phyloP scores from a whole-genome alignment of 2,888 invertebrate species.

The Temnothorax ravouxi region DNA sequence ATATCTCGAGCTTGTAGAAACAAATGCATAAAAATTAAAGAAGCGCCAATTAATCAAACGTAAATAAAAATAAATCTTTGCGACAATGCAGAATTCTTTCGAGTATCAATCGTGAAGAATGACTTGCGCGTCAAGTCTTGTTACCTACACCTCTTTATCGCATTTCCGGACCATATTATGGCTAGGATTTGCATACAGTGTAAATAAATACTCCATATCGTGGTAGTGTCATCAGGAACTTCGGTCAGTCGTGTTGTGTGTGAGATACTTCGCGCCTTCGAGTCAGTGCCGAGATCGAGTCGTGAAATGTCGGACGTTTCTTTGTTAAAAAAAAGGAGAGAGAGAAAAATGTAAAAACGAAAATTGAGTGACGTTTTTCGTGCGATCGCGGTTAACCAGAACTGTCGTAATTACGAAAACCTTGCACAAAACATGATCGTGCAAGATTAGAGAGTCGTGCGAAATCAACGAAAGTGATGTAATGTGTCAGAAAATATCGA shows the following conservation, averaged over 20 bases:
- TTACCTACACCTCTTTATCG: constrained; percentile 78
- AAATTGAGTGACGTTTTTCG: constrained; percentile 6
- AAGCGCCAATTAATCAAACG: background rate
- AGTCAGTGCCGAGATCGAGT: constrained; percentile 54
- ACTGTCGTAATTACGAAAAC: background rate
- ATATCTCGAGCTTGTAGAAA: background rate
- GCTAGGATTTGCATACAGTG: constrained; percentile 78
- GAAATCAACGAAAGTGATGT: background rate
- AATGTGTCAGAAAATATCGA: background rate
- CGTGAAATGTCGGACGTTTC: constrained; percentile 38
- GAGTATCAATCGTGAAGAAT: background rate
- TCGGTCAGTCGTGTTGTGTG: constrained; percentile 56
- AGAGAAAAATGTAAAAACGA: background rate
- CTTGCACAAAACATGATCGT: background rate
- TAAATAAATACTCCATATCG: constrained; percentile 83
- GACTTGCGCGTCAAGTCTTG: constrained; percentile 30
- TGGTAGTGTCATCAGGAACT: constrained; percentile 79
- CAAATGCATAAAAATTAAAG: background rate
- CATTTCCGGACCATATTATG: constrained; percentile 83
- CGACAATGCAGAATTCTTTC: background rate
- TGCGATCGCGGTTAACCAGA: background rate
- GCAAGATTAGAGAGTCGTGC: background rate
- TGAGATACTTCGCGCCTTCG: constrained; percentile 41
- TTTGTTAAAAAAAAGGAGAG: background rate
- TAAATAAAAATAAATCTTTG: background rate